Evolutionary conservation across 2,113 vertebrate genomes (phyloP), one percentile per base, ranked within the genome.

Genomic region (Hucho hucho): DNA sequence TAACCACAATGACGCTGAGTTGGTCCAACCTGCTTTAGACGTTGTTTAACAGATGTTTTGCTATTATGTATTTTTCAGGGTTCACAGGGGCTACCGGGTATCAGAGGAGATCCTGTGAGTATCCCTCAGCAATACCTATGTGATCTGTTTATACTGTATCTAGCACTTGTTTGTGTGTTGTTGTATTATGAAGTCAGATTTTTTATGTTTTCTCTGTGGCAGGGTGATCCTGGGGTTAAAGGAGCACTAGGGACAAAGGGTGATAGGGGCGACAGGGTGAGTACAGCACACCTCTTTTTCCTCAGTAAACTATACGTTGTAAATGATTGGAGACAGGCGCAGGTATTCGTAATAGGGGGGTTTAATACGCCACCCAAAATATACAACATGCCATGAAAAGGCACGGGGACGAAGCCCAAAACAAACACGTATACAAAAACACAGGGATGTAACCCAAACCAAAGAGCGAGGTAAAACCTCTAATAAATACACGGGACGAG

Each of bases 201-300:
- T 18, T 53, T 53, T 0, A 16, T 37, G 2, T 11, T 77, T 7
- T 78, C 69, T 84, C 81, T 90, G 37, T 12, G 56, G 11, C 82
- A 98, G 96, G 97, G 97, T 7, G 91, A 90, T 0, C 82, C 74
- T 37, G 97, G 97, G 16, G 71, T 72, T 0, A 4, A 28, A 1
- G 95, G 95, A 0, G 43, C 84, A 46, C 29, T 29, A 26, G 95
- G 95, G 13, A 58, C 64, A 0, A 95, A 92, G 84, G 98, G 97
- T 6, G 83, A 90, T 5, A 97, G 94, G 81, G 98, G 97, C 6
- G 95, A 97, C 80, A 94, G 92, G 94, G 98, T 99, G 92, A 89
- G 97, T 89, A 56, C n/a, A 69, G 1, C 13, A 13, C 6, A 64
- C 24, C 16, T 29, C 12, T 37, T 20, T 22, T 14, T 4, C 28